Evolutionary conservation across 2,797 vertebrate genomes (phyloP).

Genomic region (Clarias platycephalus): DNA sequence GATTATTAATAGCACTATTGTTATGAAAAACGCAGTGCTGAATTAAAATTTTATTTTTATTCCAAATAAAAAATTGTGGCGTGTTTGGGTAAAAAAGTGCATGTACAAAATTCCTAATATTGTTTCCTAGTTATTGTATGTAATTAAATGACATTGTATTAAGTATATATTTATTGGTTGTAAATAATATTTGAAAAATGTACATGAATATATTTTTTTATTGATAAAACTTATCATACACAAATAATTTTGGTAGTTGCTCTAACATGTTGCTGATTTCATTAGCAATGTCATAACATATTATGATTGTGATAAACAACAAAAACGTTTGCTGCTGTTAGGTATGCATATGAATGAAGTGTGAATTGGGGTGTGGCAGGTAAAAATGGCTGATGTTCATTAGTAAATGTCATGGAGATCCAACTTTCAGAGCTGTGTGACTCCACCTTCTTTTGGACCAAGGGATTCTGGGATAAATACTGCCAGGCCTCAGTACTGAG

Average conservation of each 20-base stretch:
- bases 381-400: slow-evolving; percentile 41
- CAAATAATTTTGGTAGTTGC: slow-evolving; percentile 14
- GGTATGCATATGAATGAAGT: slow-evolving; percentile 39
- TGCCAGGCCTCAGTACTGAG: slow-evolving; percentile 18
- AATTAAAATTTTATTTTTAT: background rate
- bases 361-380: slow-evolving; percentile 50
- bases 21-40: background rate
- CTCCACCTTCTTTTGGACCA: slow-evolving; percentile 35
- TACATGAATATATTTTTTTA: no score
- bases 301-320: slow-evolving; percentile 32
- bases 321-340: slow-evolving; percentile 16
- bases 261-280: slow-evolving; percentile 19
- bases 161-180: no score
- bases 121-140: no score
- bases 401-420: slow-evolving; percentile 36
- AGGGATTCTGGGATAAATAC: slow-evolving; percentile 49
- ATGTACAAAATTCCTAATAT: no score
- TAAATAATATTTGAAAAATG: no score
- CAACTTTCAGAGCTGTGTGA: slow-evolving; percentile 22
- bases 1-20: background rate
- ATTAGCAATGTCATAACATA: slow-evolving; percentile 10
- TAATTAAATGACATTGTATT: no score
- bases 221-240: background rate
- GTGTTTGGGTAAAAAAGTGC: background rate
- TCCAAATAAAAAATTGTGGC: background rate